Evolutionary conservation across 2,888 invertebrate genomes (phyloP).

Genomic region (Cosmorhoe ocellata): DNA sequence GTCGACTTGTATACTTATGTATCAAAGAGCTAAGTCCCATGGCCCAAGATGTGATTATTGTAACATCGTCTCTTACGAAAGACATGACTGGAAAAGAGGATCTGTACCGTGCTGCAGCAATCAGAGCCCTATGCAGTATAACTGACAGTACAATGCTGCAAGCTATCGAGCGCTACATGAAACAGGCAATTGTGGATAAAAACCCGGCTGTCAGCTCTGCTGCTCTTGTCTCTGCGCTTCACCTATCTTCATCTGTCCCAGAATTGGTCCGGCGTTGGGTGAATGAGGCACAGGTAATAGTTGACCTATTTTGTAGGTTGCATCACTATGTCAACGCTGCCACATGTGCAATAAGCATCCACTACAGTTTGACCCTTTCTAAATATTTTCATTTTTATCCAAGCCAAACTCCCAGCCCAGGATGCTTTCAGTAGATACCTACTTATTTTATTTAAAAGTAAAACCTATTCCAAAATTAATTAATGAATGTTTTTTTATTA

Average conservation of each 20-base stretch:
- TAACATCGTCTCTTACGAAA: constrained; percentile 97
- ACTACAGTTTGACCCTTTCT: too few species aligned
- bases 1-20: constrained; percentile 97
- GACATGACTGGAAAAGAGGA: constrained; percentile 98
- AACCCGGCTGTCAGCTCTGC: constrained; percentile 98
- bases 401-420: too few species aligned
- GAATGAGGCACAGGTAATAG: constrained; percentile 93
- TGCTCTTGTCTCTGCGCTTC: constrained; percentile 95
- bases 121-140: constrained; percentile 97
- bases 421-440: too few species aligned
- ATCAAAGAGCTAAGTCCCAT: constrained; percentile 96
- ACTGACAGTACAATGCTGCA: constrained; percentile 97
- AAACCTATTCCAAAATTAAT: too few species aligned
- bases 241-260: constrained; percentile 89
- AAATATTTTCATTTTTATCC: too few species aligned
- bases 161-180: constrained; percentile 99
- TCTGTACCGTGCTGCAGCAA: constrained; percentile 95
- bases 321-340: too few species aligned
- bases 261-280: constrained; percentile 99
- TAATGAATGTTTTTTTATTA: too few species aligned
- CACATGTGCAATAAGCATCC: too few species aligned
- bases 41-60: constrained; percentile 99
- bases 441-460: too few species aligned
- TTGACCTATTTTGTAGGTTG: neutral
- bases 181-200: constrained; percentile 99